Base-by-base conservation (phyloP, 2,113 vertebrate species). In the Cyprinodon variegatus region DNA sequence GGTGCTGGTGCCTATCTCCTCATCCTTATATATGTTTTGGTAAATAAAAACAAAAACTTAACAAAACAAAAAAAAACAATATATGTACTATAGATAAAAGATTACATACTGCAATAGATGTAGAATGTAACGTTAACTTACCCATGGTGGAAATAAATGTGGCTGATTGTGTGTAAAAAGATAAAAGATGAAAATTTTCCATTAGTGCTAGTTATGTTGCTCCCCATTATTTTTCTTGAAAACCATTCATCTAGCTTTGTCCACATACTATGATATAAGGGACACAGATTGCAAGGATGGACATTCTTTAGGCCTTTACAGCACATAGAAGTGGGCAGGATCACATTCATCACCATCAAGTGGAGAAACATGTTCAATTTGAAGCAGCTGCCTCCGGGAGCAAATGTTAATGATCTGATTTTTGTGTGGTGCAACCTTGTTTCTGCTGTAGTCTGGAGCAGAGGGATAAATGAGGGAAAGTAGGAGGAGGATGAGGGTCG, bases 351-450 rank as follows among this genome's bases (percentile, higher is more conserved):
- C 29, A 39, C 59, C 29, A 69, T 78, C 82, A 89, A 89, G 43
- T 68, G 59, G 37, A 80, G 74, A 77, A 83, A 77, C 87, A 88
- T 71, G 89, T 84, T 89, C 91, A 88, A 85, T 89, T 86, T 88
- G 79, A 77, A 68, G 73, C 85, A 81, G 85, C 84, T 83, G 82
- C 85, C 83, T 91, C 83, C 76, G n/a, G 65, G 50, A 88, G 82
- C 80, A 77, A 78, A 81, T 41, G 48, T 84, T 59, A 72, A 59
- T 78, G 84, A 89, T 86, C 75, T 73, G 76, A 88, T 78, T 69
- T 57, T 41, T 83, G 81, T 72, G 76, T 73, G 84, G 71, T 83
- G 75, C 67, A 83, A 86, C 75, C 70, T 76, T 76, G 69, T 70
- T 85, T 80, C 75, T 73, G 68, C n/a, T 82, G 73, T 70, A 68